Base-by-base conservation (phyloP, 2,797 vertebrate genomes). In the Ctenochaetus hawaiiensis region DNA sequence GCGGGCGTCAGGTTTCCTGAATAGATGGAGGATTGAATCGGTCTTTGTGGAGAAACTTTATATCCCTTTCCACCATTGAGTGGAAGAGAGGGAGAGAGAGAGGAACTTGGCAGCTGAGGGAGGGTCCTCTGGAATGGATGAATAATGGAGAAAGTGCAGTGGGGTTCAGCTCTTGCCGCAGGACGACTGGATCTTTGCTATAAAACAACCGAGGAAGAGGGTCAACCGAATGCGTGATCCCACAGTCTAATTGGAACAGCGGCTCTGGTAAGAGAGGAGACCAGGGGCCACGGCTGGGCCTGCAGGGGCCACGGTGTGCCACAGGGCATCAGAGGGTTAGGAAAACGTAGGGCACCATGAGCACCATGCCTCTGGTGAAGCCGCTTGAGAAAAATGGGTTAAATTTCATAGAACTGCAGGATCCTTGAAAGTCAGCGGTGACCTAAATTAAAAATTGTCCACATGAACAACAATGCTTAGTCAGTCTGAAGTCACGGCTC, bases 41-140 rank as follows among this genome's bases (percentile, higher is more conserved):
- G 87, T 92, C 96, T 97, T 98, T 97, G 96, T 97, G 96, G 94
- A 89, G 94, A 97, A 97, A 98, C 97, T 93, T 94, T 95, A 96
- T 97, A 96, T 96, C 96, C 96, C 94, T 96, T 95, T 93, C 92
- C 91, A 88, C 91, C 84, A 92, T 93, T 94, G 91, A 92, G 87
- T 84, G 7, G 68, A 68, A 44, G 79, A 77, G 81, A 76, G 78
- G 47, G 26, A 26, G 37, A 39, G 37, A 39, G 75, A 79, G 85
- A 69, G 87, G 88, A 56, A 83, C 83, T 93, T 95, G 93, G 94
- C 92, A 94, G 90, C 85, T 76, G 90, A 86, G 84, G 87, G 87
- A 91, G 86, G 87, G 82, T 84, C 84, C 69, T 84, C 73, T 89
- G 82, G 84, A 91, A 84, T 77, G 82, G 89, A 90, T 92, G 87